phyloP scores from a whole-genome alignment of 2,113 vertebrate genomes.

The Piprites chloris region DNA sequence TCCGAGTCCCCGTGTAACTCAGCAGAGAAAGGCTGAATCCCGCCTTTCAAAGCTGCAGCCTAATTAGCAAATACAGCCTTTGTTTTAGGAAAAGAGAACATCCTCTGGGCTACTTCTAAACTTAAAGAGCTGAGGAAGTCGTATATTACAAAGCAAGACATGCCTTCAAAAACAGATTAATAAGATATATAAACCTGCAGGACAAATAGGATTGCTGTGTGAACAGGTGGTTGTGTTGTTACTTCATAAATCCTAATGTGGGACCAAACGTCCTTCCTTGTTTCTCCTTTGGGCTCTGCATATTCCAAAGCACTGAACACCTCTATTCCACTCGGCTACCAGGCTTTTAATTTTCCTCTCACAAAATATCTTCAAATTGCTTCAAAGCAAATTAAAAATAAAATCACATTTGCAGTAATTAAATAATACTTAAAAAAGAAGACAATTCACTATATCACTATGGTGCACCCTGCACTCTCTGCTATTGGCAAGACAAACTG shows the following conservation, averaged over 20 bases:
- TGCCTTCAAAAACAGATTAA: background rate
- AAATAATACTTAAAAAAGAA: background rate
- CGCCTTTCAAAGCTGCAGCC: background rate
- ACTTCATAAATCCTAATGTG: background rate
- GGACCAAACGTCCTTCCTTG: background rate
- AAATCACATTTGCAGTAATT: background rate
- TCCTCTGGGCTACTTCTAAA: background rate
- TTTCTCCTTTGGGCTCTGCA: background rate
- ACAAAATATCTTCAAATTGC: background rate
- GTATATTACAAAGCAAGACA: background rate
- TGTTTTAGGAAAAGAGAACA: background rate
- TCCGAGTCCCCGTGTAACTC: background rate
- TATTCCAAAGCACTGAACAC: background rate
- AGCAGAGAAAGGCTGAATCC: background rate
- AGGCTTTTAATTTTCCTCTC: background rate
- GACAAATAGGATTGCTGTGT: background rate
- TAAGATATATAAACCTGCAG: background rate
- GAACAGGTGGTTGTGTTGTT: rapidly evolving
- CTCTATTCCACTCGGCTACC: background rate
- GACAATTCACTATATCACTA: background rate
- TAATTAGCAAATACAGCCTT: background rate
- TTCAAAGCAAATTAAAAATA: background rate
- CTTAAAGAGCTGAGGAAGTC: background rate
- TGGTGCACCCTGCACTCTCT: background rate
- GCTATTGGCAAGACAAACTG: background rate